Conservation (phyloP, 1,140 invertebrate species). For the Drosophila nannoptera region DNA sequence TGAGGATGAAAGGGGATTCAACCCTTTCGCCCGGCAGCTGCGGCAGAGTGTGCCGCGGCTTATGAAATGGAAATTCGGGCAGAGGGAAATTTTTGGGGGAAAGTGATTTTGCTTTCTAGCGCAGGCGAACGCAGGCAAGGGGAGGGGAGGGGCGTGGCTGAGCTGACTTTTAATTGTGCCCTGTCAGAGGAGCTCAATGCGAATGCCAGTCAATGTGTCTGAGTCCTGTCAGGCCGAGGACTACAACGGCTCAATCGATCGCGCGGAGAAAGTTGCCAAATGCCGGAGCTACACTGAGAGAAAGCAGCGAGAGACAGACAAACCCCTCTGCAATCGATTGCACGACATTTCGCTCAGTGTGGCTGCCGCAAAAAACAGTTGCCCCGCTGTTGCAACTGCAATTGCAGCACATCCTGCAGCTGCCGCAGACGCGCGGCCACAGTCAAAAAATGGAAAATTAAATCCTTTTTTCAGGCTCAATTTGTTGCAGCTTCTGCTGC, state of each 20-base stretch:
- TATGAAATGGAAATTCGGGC: conserved; percentile 39
- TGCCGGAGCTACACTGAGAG: no score
- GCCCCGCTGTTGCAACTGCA: conserved; percentile 10
- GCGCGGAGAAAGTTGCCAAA: no score
- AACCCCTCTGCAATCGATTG: no score
- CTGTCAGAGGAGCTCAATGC: conserved; percentile 38
- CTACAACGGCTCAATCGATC: background rate
- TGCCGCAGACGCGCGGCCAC: conserved; percentile 33
- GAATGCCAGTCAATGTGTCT: conserved; percentile 30
- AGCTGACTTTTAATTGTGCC: conserved; percentile 38
- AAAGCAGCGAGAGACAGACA: conserved; percentile 1
- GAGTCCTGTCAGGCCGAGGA: conserved; percentile 16
- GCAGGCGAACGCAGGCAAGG: background rate
- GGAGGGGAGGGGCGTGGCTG: conserved; percentile 21
- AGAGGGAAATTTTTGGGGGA: conserved; percentile 6
- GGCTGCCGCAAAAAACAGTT: conserved; percentile 5
- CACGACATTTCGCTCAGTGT: conserved; percentile 6
- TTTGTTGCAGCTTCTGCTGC: conserved; percentile 29
- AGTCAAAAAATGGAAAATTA: conserved; percentile 42
- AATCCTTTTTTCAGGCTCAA: conserved; percentile 57
- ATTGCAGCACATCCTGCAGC: conserved; percentile 20
- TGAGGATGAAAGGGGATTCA: conserved; percentile 33
- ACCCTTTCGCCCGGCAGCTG: conserved; percentile 7
- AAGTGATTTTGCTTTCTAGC: conserved; percentile 23
- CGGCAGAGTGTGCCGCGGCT: conserved; percentile 21